Evolutionary conservation across 2,888 invertebrate genomes (phyloP).

Genomic region (Liopterus haemorrhoidalis): DNA sequence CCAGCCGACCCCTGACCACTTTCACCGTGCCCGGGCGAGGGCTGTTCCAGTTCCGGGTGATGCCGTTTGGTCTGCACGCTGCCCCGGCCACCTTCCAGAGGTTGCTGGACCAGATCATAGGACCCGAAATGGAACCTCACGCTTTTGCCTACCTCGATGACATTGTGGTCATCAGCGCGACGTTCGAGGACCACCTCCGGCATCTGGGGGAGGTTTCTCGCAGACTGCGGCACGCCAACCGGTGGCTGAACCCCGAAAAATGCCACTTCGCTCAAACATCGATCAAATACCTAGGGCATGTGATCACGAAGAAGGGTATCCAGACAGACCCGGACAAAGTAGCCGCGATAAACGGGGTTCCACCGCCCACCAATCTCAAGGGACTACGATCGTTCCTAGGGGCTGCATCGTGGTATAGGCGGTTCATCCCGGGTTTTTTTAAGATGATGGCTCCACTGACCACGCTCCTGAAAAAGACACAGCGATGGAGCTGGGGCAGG

Average conservation of each 20-base stretch:
- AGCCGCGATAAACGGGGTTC: constrained; percentile 18
- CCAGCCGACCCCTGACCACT: constrained; percentile 32
- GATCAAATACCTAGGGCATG: constrained; percentile 27
- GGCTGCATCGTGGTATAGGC: constrained; percentile 15
- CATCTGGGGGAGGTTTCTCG: constrained; percentile 23
- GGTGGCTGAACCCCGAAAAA: constrained; percentile 28
- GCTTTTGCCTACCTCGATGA: constrained; percentile 33
- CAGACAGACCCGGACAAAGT: constrained; percentile 17
- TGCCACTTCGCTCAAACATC: constrained; percentile 25
- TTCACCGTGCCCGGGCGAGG: constrained; percentile 35
- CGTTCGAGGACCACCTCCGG: constrained; percentile 19
- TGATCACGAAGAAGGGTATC: constrained; percentile 13
- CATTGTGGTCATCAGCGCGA: constrained; percentile 28
- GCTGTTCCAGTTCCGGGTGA: constrained; percentile 34
- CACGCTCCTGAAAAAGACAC: background rate
- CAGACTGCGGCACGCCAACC: constrained; percentile 23
- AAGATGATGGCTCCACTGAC: background rate
- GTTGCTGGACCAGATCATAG: constrained; percentile 33
- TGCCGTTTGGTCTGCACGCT: constrained; percentile 37
- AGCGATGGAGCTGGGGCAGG: constrained; percentile 23
- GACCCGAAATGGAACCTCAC: constrained; percentile 32
- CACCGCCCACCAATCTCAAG: constrained; percentile 14
- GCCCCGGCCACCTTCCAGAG: constrained; percentile 36
- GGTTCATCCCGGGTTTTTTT: constrained; percentile 7
- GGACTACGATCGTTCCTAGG: constrained; percentile 26